Conservation (phyloP, 2,888 invertebrate species). For the Myopa testacea region DNA sequence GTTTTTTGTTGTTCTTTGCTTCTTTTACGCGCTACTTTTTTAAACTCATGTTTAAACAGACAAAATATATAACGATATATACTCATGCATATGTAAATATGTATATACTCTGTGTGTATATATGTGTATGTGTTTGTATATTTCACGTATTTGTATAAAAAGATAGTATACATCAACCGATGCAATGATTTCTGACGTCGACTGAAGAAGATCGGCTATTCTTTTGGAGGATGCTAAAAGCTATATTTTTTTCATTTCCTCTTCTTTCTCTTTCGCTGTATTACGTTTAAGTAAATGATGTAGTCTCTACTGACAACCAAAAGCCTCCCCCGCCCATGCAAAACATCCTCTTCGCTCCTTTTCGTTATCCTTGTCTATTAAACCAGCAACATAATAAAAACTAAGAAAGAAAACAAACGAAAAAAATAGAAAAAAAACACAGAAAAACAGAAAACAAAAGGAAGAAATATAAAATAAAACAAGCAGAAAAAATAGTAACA, state of each 20-base stretch:
- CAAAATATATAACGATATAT: too few relatives aligned
- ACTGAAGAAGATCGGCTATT: background rate
- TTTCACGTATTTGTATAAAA: background rate
- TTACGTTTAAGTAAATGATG: too few relatives aligned
- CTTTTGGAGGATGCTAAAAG: constrained; percentile 21
- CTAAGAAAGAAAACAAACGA: background rate
- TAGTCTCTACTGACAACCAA: too few relatives aligned
- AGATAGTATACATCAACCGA: too few relatives aligned
- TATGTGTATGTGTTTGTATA: constrained; percentile 39
- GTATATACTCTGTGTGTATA: constrained; percentile 45
- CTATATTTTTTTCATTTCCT: constrained; percentile 31
- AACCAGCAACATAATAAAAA: background rate
- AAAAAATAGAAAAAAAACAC: background rate
- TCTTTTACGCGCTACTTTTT: constrained; percentile 25
- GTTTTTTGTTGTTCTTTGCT: constrained; percentile 26
- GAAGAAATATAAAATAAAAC: background rate
- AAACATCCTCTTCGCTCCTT: background rate
- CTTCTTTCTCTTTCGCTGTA: background rate
- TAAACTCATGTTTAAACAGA: too few relatives aligned
- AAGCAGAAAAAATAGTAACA: background rate
- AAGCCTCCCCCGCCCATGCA: background rate
- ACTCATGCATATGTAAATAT: too few relatives aligned
- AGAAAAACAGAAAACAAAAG: background rate
- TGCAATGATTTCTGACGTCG: background rate
- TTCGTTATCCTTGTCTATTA: background rate